Base-by-base conservation (phyloP, 2,888 invertebrate genomes). In the Archaeoteleia sp. region DNA sequence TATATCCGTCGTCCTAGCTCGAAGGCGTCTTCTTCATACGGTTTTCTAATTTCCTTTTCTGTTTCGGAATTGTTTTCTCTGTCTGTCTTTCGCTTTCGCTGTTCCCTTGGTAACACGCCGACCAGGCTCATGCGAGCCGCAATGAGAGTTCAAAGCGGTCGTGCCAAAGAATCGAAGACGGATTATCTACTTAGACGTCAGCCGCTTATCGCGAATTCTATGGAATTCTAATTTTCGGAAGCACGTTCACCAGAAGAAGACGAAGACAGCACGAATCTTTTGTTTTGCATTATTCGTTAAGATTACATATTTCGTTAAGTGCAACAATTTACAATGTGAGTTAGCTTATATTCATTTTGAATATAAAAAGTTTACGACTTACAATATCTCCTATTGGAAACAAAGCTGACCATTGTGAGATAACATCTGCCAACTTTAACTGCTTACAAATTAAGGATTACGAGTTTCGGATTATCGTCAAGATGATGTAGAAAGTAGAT, bases 201-300 rank as follows among this genome's bases (percentile, higher is more conserved):
- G 75, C 78, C 72, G 79, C 81, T 82, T 82, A 82, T 82, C 81
- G 70, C 67, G 73, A 80, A 77, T 77, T 30, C 73, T 62, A 71
- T 75, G 75, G 75, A n/a, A n/a, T n/a, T n/a, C 77, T 80, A 80
- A 81, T 80, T 74, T 78, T 74, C 74, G 63, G 66, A 63, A 65
- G 58, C 30, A 61, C 72, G 68, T 58, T 60, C 68, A 8, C 5
- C 32, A 20, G 58, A 42, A 10, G 12, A 45, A 13, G n/a, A n/a
- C 45, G 34, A 7, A 23, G 1, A 7, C 9, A 45, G 15, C 14
- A n/a, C 4, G 7, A 1, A 51, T 27, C 51, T 30, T 55, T 48
- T 55, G 48, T 66, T 43, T 60, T 25, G 49, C 29, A 8, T 29
- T 30, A 27, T 43, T 55, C 20, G 25, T 17, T 29, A 4, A 12